Evolutionary conservation across 2,797 vertebrate genomes (phyloP).

Genomic region (Peromyscus eremicus): DNA sequence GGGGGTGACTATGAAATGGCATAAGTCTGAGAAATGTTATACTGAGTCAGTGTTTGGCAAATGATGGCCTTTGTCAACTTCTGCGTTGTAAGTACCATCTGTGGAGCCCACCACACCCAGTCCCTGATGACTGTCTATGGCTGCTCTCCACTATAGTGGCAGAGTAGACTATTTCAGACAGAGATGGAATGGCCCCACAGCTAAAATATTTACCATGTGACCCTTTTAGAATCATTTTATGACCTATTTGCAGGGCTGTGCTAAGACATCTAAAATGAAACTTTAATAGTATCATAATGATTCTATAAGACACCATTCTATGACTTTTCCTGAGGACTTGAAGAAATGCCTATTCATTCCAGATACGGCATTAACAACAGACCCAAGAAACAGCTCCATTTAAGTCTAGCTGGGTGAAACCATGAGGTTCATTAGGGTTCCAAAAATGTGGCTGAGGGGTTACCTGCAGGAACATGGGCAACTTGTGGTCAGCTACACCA

Average conservation of each 20-base stretch:
- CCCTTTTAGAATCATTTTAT: background rate
- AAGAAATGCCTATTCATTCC: background rate
- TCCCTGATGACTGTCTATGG: background rate
- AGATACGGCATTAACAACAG: background rate
- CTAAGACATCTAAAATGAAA: background rate
- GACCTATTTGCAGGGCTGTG: background rate
- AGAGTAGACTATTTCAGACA: background rate
- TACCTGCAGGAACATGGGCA: background rate
- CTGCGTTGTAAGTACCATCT: background rate
- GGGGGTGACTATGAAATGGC: background rate
- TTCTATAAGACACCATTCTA: background rate
- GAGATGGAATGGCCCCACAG: background rate
- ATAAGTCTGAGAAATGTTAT: background rate
- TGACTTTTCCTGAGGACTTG: background rate
- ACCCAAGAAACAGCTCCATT: background rate
- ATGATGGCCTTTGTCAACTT: background rate
- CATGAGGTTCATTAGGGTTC: background rate
- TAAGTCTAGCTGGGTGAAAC: background rate
- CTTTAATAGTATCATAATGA: background rate
- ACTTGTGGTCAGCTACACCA: background rate
- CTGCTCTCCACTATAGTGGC: background rate
- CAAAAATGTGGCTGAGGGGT: background rate
- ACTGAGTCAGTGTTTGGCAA: background rate
- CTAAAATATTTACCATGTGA: background rate
- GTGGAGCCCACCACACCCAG: background rate